A percentile compares a stretch with the other conserved stretches of the same genome.
Evolutionary conservation across 30 jellyfish, hydroid and myxozoan species (phyloP).

Genomic region (Hydractinia symbiolongicarpus): DNA sequence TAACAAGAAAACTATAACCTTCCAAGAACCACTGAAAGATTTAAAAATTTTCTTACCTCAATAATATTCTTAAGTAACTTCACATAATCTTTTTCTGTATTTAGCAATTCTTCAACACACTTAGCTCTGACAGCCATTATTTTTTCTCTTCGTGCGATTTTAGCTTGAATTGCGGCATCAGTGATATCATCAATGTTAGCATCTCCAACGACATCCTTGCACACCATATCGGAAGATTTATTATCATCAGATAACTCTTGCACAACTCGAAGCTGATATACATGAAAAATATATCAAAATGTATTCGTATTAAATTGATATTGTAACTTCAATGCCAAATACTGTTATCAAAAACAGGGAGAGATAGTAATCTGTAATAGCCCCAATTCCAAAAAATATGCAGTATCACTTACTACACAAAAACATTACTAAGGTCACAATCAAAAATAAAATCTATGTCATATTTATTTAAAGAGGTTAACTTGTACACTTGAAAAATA

Average conservation of each 20-base stretch:
- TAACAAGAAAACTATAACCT: no score
- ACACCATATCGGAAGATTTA: background rate
- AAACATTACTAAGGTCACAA: no score
- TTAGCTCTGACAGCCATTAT: constrained; percentile 44
- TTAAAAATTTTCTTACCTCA: constrained; percentile 45
- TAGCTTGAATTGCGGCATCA: background rate
- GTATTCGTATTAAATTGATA: no score
- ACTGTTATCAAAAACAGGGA: no score
- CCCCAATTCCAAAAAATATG: no score
- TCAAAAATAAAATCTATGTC: no score
- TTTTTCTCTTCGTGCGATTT: constrained; percentile 18
- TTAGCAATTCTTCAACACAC: constrained; percentile 68
- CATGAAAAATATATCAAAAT: background rate
- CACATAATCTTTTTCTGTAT: constrained; percentile 80
- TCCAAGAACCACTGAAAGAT: background rate
- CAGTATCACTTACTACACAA: no score
- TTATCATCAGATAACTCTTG: constrained; percentile 42
- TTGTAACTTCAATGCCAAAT: no score
- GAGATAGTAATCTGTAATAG: no score
- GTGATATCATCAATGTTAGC: constrained; percentile 6
- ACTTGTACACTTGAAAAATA: no score
- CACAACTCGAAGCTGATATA: constrained; percentile 51
- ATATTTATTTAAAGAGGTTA: no score
- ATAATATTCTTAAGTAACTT: constrained; percentile 62
- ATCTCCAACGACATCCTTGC: background rate